These are phyloP conservation scores for Agrilus mali DNA, from an alignment of 2,888 invertebrate genomes.

Conservation along the genomic window DNA sequence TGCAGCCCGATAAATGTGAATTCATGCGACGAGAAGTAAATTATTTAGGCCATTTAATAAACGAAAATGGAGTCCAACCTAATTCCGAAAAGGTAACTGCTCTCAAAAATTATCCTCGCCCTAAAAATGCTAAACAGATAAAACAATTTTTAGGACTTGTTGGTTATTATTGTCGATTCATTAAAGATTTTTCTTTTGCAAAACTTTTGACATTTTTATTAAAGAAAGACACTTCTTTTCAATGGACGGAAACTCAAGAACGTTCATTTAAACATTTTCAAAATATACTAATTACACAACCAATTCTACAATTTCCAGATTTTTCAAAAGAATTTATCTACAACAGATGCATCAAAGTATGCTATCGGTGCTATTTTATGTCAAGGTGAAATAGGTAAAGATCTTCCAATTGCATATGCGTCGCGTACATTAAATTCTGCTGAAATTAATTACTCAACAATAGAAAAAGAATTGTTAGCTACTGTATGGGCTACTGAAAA, in stretches of 20 bases:
- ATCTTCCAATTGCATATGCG: too few species aligned
- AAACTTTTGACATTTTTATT: constrained; percentile 13
- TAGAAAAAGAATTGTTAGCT: too few species aligned
- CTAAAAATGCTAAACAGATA: not conserved
- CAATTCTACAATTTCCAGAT: too few species aligned
- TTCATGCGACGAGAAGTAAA: not conserved
- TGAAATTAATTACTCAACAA: too few species aligned
- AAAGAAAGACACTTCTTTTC: constrained; percentile 2
- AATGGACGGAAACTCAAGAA: constrained; percentile 1
- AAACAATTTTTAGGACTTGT: constrained; percentile 3
- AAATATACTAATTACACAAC: not conserved
- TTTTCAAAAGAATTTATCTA: too few species aligned
- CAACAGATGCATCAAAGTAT: too few species aligned
- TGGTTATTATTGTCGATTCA: constrained; percentile 4
- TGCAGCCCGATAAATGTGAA: constrained; percentile 4
- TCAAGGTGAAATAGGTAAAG: too few species aligned
- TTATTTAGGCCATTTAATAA: constrained; percentile 3
- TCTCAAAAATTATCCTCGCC: constrained; percentile 1
- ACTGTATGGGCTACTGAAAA: too few species aligned
- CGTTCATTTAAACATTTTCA: constrained; percentile 2
- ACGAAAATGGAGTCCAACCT: constrained; percentile 1
- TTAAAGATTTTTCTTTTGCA: constrained; percentile 2
- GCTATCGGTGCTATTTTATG: too few species aligned
- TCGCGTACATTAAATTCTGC: too few species aligned
- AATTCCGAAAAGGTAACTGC: constrained; percentile 2